Evolutionary conservation across 1,140 invertebrate species (phyloP).

Genomic region (Drosophila guanche): DNA sequence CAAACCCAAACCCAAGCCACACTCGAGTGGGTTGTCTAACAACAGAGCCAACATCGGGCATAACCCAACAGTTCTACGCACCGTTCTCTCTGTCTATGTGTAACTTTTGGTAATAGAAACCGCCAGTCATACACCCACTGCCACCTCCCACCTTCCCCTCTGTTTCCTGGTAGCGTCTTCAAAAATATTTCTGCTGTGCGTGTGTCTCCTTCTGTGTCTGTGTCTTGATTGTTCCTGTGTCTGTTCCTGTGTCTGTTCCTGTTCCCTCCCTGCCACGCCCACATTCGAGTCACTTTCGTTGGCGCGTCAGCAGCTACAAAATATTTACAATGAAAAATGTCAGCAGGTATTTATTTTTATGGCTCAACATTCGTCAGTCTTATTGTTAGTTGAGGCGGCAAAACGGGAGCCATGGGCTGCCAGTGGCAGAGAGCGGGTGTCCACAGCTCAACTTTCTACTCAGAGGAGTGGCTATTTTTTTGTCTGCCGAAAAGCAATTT

Average conservation of each 20-base stretch:
- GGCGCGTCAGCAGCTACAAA: conserved; percentile 79
- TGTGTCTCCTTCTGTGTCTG: too few relatives aligned
- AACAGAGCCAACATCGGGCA: not conserved
- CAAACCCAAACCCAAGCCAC: not conserved
- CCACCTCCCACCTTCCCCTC: too few relatives aligned
- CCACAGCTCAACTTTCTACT: too few relatives aligned
- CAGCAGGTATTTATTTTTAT: conserved; percentile 82
- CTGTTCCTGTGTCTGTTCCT: conserved; percentile 21
- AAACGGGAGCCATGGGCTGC: too few relatives aligned
- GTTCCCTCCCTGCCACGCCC: conserved; percentile 42
- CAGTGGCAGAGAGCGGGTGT: too few relatives aligned
- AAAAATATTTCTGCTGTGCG: too few relatives aligned
- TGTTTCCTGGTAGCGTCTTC: too few relatives aligned
- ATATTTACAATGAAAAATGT: conserved; percentile 82
- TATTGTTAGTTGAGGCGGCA: conserved; percentile 72
- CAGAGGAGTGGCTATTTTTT: conserved; percentile 3
- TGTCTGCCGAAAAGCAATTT: conserved; percentile 5
- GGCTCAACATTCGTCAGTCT: conserved; percentile 79
- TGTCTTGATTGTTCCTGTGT: not conserved
- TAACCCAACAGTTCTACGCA: not conserved
- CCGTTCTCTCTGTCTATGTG: not conserved
- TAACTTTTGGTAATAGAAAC: too few relatives aligned
- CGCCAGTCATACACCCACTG: too few relatives aligned
- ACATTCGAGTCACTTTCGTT: conserved; percentile 60
- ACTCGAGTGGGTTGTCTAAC: not conserved